Evolutionary conservation across 2,797 vertebrate genomes (phyloP), one percentile per base, ranked within the genome.

Genomic region (Microhierax caerulescens): DNA sequence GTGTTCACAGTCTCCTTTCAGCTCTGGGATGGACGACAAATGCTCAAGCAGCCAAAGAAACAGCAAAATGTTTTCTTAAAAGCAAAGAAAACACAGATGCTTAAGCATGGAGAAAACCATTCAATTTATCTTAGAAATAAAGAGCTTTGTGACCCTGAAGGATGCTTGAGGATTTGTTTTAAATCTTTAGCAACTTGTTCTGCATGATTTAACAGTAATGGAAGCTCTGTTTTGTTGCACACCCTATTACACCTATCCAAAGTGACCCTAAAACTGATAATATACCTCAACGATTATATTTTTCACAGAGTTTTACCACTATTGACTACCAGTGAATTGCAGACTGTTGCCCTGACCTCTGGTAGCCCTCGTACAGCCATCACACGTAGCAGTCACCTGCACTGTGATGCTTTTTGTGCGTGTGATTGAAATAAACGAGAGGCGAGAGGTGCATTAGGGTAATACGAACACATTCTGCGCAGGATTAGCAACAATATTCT

Each of bases 341-440:
- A 67, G 54, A 59, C 86, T 72, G 69, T 79, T 93, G 93, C 78
- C 89, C 82, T 93, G 88, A 65, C 73, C 70, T 79, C 74, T 74
- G 75, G 75, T 59, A 81, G 90, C 82, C 90, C 90, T 92, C 45
- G 22, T 59, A 67, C 68, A 92, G 75, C 65, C 30, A 9, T 90
- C 95, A 93, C 85, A 91, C 4, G 5, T 56, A 93, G 79, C 79
- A 90, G 92, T 96, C 95, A 93, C 90, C 97, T 97, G 95, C 95
- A 86, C 79, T 93, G 81, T 13, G 21, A 88, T 81, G 83, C 54
- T 93, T 97, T 96, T 83, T 92, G 65, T 87, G 91, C 41, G 63
- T 74, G 72, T 91, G 94, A 95, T 88, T 97, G 93, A 97, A 98
- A 97, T 80, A 95, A 97, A 97, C 60, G 69, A 95, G 80, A 54